Percentiles rank a stretch among this genome's conserved stretches.
These are phyloP conservation scores for Tachina grossa DNA, from an alignment of 2,888 invertebrate species.

Conservation along the genomic window DNA sequence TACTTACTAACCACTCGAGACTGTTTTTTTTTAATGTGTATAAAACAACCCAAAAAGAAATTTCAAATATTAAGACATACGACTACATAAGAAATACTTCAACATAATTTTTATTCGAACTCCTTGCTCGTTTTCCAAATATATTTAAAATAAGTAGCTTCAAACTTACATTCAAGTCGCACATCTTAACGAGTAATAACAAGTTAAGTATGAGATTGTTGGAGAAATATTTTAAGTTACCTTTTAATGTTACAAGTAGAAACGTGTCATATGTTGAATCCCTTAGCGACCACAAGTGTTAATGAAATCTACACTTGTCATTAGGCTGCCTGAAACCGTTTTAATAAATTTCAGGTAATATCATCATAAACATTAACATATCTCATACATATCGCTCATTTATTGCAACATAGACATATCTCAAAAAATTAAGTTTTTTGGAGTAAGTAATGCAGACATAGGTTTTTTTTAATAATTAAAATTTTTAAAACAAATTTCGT, in stretches of 20 bases:
- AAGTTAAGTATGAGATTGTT: neutral
- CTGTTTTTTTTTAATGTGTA: slow-evolving; percentile 54
- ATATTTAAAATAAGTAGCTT: neutral
- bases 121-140: too few relatives aligned
- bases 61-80: neutral
- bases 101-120: neutral
- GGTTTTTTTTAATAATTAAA: too few relatives aligned
- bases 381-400: neutral
- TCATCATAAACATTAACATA: slow-evolving; percentile 67
- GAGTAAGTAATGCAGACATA: too few relatives aligned
- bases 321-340: slow-evolving; percentile 69
- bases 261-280: slow-evolving; percentile 73
- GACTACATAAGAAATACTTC: neutral
- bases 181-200: neutral
- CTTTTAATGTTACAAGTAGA: slow-evolving; percentile 57
- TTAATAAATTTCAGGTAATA: slow-evolving; percentile 69
- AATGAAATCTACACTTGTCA: slow-evolving; percentile 71
- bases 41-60: slow-evolving; percentile 53
- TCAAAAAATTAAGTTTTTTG: neutral
- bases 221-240: slow-evolving; percentile 45
- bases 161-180: neutral
- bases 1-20: slow-evolving; percentile 78
- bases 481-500: too few relatives aligned
- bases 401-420: neutral
- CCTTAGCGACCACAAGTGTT: slow-evolving; percentile 77